Conservation (phyloP, 2,888 invertebrate genomes). For the Dynastes tityus region DNA sequence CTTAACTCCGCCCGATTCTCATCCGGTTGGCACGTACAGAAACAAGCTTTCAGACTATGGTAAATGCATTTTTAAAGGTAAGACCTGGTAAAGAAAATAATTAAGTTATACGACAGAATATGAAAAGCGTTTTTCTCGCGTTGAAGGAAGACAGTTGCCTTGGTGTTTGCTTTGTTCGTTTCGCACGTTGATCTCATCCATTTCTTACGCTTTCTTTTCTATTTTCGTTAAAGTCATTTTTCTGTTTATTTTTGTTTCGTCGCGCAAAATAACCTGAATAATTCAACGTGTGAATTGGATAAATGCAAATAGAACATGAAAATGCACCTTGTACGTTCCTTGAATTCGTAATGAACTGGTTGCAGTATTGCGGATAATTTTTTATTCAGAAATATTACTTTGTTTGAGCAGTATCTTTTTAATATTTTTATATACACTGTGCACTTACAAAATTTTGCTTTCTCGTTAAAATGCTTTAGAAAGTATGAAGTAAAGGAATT, state of each 20-base stretch:
- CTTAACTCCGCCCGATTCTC: background rate
- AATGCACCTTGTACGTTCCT: background rate
- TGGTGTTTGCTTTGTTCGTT: background rate
- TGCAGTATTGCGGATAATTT: background rate
- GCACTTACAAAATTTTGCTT: no score
- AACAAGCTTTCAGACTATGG: slow-evolving; percentile 45
- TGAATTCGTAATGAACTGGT: slow-evolving; percentile 15
- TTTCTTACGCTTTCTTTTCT: background rate
- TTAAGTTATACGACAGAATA: slow-evolving; percentile 50
- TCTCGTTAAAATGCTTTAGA: no score
- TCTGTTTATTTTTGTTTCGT: slow-evolving; percentile 26
- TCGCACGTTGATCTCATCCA: background rate
- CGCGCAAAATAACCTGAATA: slow-evolving; percentile 17
- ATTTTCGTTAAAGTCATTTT: slow-evolving; percentile 10
- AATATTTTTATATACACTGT: no score
- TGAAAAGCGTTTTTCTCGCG: slow-evolving; percentile 47
- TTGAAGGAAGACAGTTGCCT: background rate
- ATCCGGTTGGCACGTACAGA: slow-evolving; percentile 14
- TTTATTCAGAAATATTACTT: background rate
- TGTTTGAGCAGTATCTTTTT: background rate
- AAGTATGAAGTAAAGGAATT: no score
- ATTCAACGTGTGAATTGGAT: slow-evolving; percentile 35
- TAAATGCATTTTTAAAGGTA: slow-evolving; percentile 49
- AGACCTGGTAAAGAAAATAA: slow-evolving; percentile 47
- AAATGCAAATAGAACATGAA: slow-evolving; percentile 27